Base-by-base conservation (phyloP, 2,797 vertebrate species). In the Echiichthys vipera region DNA sequence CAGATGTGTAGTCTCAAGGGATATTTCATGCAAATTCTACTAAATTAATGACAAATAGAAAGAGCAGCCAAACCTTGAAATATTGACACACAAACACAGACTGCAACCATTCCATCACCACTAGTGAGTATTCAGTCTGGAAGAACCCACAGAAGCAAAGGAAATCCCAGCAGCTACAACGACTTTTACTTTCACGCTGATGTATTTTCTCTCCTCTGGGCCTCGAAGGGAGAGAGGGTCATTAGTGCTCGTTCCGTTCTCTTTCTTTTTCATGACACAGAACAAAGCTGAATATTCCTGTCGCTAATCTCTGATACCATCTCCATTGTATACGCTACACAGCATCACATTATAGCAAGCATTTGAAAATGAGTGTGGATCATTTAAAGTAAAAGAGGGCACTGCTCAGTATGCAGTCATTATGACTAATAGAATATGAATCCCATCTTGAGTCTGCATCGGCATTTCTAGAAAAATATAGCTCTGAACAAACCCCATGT, bases 131-230 rank as follows among this genome's bases (percentile, higher is more conserved):
- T n/a, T 69, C 27, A 32, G 71, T 55, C 63, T 53, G 1, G 5
- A 73, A 78, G 71, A 75, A 25, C 5, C 36, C 46, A 42, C 39
- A 57, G 42, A 72, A 71, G 30, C 57, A 20, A 54, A 79, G 63
- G 55, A 79, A 88, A 79, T 70, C 66, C 74, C 58, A 32, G 58
- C 40, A 61, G 71, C 68, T 7, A 45, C 30, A 47, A 51, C 17
- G 49, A 69, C 56, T 83, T 76, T 70, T 70, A 84, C 80, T 84
- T 87, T 63, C 63, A 72, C 32, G 30, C 68, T 74, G 55, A 81
- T 80, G 80, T 25, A 34, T 83, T 80, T 77, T 71, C 37, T 58
- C 30, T 77, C 64, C 30, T 59, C 54, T 71, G 57, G 59, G 74
- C 63, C 72, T 49, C 20, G 15, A 59, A 43, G 36, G 25, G 27